phyloP scores from a whole-genome alignment of 2,797 vertebrate genomes.

The Staurois parvus region DNA sequence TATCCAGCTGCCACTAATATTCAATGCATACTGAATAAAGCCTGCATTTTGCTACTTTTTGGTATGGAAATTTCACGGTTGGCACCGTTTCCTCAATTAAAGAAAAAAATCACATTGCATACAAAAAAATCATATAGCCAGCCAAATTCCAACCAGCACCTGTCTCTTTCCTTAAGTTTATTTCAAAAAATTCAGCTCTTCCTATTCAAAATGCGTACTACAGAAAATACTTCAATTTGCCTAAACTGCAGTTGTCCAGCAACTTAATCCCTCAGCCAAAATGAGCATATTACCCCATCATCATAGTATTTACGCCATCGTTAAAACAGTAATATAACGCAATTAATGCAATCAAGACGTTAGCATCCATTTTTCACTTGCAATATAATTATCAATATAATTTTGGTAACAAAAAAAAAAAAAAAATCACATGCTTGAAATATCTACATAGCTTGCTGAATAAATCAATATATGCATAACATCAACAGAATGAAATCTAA shows the following conservation, averaged over 20 bases:
- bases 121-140: not conserved
- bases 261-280: constrained; percentile 76
- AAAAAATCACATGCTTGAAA: not conserved
- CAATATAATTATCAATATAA: constrained; percentile 51
- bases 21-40: constrained; percentile 54
- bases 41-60: constrained; percentile 50
- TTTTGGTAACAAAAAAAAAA: too few species aligned
- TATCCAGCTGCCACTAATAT: constrained; percentile 55
- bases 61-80: constrained; percentile 42
- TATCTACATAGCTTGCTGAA: not conserved
- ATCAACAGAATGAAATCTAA: constrained; percentile 50
- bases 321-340: constrained; percentile 47
- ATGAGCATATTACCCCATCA: constrained; percentile 74
- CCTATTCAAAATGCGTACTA: not conserved
- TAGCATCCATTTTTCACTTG: constrained; percentile 5
- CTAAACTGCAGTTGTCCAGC: constrained; percentile 74
- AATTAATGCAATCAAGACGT: constrained; percentile 62
- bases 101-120: not conserved
- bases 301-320: constrained; percentile 63
- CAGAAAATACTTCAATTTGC: constrained; percentile 24
- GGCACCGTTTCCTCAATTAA: constrained; percentile 34
- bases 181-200: constrained; percentile 13
- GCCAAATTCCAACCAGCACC: constrained; percentile 30
- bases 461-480: not conserved
- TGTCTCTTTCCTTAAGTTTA: constrained; percentile 35